These are phyloP conservation scores for Aporophyla lueneburgensis DNA, from an alignment of 2,888 invertebrate genomes.

Conservation along the genomic window DNA sequence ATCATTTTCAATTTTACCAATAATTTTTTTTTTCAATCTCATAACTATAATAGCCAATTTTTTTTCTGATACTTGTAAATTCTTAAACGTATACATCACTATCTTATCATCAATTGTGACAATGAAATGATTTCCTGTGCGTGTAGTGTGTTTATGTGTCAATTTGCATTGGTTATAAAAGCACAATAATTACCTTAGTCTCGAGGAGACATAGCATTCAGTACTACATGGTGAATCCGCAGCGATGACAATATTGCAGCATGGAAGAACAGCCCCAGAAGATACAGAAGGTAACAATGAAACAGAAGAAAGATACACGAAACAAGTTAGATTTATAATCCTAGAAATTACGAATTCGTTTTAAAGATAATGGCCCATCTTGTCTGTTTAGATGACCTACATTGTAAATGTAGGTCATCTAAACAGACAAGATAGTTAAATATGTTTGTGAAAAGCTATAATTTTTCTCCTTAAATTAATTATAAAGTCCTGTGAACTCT, in stretches of 20 bases:
- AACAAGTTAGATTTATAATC: conserved; percentile 54
- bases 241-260: conserved; percentile 50
- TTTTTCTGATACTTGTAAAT: not conserved
- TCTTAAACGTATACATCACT: not conserved
- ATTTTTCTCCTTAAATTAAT: not conserved
- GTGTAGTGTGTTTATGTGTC: conserved; percentile 53
- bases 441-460: not conserved
- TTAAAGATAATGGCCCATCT: not conserved
- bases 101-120: conserved; percentile 1
- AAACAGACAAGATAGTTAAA: no score
- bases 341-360: conserved; percentile 16
- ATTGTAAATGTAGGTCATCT: not conserved
- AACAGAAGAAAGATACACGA: conserved; percentile 74
- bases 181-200: conserved; percentile 82
- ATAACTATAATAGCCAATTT: conserved; percentile 11
- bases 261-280: conserved; percentile 59
- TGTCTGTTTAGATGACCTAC: not conserved
- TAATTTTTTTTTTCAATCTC: not conserved
- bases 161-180: conserved; percentile 70
- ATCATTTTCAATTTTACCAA: not conserved
- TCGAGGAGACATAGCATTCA: conserved; percentile 81
- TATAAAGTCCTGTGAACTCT: not conserved
- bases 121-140: conserved; percentile 27
- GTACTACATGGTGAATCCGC: conserved; percentile 77
- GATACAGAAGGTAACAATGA: conserved; percentile 71